Conservation (phyloP, 1,140 invertebrate species). For the Protaetia brevitarsis region DNA sequence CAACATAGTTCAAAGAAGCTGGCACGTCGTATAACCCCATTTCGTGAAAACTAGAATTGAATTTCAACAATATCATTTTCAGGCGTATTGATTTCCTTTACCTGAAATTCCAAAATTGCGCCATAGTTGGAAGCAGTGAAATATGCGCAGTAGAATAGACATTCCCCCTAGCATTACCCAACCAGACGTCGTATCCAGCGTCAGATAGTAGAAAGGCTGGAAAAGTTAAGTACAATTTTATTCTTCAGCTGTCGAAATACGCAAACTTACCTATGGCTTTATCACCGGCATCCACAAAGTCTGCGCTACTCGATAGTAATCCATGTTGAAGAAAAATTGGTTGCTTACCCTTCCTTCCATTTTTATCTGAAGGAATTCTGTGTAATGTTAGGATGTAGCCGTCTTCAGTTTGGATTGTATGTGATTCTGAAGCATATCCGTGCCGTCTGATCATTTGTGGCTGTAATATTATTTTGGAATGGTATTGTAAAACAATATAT, state of each 20-base stretch:
- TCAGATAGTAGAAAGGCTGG: slow-evolving; percentile 66
- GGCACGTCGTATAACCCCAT: slow-evolving; percentile 69
- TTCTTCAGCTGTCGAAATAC: not conserved
- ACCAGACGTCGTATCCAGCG: slow-evolving; percentile 75
- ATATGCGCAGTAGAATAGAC: slow-evolving; percentile 57
- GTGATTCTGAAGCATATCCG: slow-evolving; percentile 67
- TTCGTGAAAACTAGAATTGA: slow-evolving; percentile 52
- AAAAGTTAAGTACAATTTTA: slow-evolving; percentile 30
- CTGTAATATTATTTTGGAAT: slow-evolving; percentile 44
- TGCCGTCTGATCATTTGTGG: slow-evolving; percentile 59
- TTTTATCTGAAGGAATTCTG: slow-evolving; percentile 60
- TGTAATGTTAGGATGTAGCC: slow-evolving; percentile 71
- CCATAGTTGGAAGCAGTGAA: slow-evolving; percentile 45
- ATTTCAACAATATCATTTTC: not conserved
- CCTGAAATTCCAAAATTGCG: slow-evolving; percentile 71
- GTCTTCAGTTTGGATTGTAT: slow-evolving; percentile 65
- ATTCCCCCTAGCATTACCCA: slow-evolving; percentile 68
- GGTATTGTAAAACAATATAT: not conserved
- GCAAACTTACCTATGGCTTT: slow-evolving; percentile 40
- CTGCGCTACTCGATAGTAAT: slow-evolving; percentile 68
- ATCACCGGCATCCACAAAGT: slow-evolving; percentile 67
- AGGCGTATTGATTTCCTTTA: not conserved
- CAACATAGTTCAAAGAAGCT: slow-evolving; percentile 62
- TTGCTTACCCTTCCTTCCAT: slow-evolving; percentile 35
- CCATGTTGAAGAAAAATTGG: slow-evolving; percentile 64